phyloP scores from a whole-genome alignment of 1,140 invertebrate genomes.

The Calephelis virginiensis region DNA sequence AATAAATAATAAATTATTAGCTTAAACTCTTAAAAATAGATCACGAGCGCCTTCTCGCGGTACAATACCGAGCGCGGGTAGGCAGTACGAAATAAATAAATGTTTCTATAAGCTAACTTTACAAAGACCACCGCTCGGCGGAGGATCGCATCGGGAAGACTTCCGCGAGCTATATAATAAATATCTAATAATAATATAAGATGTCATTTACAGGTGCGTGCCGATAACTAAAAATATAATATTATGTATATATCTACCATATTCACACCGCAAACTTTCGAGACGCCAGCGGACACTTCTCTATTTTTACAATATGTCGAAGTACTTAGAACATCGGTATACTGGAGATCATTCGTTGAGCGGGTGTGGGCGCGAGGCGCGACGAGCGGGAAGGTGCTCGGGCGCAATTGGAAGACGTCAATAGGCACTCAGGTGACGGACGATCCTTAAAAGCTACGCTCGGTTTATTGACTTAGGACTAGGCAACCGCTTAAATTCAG shows the following conservation, averaged over 20 bases:
- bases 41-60: constrained; percentile 77
- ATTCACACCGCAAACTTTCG: constrained; percentile 76
- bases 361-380: constrained; percentile 64
- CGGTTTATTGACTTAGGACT: constrained; percentile 67
- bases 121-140: constrained; percentile 76
- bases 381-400: constrained; percentile 60
- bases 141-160: constrained; percentile 74
- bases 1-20: constrained; percentile 79
- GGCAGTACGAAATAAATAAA: constrained; percentile 77
- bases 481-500: constrained; percentile 50
- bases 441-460: constrained; percentile 66
- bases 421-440: constrained; percentile 70
- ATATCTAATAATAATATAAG: constrained; percentile 72
- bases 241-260: constrained; percentile 47
- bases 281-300: constrained; percentile 70
- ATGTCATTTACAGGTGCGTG: constrained; percentile 76
- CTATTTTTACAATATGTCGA: constrained; percentile 64
- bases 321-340: constrained; percentile 67
- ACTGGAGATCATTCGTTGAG: constrained; percentile 77
- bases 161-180: constrained; percentile 74
- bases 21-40: constrained; percentile 78
- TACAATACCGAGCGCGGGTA: constrained; percentile 72
- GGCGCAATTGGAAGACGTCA: constrained; percentile 69
- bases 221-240: constrained; percentile 64
- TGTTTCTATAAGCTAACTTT: constrained; percentile 76